A percentile compares a stretch with the other conserved stretches of the same genome.
Conservation (phyloP, 2,797 vertebrate genomes). For the Chelidonichthys spinosus region DNA sequence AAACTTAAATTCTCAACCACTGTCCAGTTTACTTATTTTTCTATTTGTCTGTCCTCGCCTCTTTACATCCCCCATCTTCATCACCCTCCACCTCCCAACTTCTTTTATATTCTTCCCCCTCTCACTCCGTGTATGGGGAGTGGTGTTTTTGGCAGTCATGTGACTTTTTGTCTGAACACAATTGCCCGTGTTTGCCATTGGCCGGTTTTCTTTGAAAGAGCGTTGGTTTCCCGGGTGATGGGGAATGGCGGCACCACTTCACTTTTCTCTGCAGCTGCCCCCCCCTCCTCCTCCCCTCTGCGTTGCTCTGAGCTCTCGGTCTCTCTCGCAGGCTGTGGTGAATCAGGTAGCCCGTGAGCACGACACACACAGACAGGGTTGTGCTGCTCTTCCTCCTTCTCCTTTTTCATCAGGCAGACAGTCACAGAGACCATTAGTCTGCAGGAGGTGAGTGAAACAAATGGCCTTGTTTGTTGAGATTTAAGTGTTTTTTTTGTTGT, state of each 20-base stretch:
- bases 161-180: conserved; percentile 86
- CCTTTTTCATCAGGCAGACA: conserved; percentile 60
- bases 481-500: not conserved
- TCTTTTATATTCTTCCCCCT: conserved; percentile 30
- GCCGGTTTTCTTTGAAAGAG: conserved; percentile 84
- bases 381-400: conserved; percentile 63
- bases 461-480: conserved; percentile 34
- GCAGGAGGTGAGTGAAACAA: conserved; percentile 75
- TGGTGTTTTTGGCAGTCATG: conserved; percentile 81
- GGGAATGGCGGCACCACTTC: conserved; percentile 86
- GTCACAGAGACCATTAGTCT: conserved; percentile 46
- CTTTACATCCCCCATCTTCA: conserved; percentile 10
- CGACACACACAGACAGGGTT: conserved; percentile 53
- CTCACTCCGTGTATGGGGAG: conserved; percentile 61
- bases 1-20: not conserved
- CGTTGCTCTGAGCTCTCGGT: conserved; percentile 49
- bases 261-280: conserved; percentile 73
- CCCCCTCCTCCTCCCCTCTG: conserved; percentile 36
- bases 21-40: not conserved
- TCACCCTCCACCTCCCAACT: conserved; percentile 23
- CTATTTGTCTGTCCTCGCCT: conserved; percentile 4
- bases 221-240: conserved; percentile 85
- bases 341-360: conserved; percentile 75
- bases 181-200: conserved; percentile 85
- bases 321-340: conserved; percentile 61